A percentile compares a stretch with the other conserved stretches of the same genome.
Evolutionary conservation across 2,888 invertebrate species (phyloP).

Genomic region (Rutpela maculata): DNA sequence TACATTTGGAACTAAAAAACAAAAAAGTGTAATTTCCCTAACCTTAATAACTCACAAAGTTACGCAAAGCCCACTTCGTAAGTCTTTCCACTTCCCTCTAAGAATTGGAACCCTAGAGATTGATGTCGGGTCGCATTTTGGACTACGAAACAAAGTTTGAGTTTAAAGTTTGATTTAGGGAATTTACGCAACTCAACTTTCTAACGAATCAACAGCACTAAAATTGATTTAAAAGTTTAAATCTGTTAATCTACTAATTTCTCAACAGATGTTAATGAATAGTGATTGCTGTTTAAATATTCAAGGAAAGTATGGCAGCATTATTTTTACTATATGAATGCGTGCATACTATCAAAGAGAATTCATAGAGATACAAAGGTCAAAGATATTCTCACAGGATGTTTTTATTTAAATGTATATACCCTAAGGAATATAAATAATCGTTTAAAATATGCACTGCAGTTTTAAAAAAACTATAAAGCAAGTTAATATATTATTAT

Average conservation of each 20-base stretch:
- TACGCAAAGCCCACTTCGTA: constrained; percentile 39
- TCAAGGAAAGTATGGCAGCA: neutral
- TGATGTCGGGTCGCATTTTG: constrained; percentile 40
- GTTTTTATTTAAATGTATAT: no score
- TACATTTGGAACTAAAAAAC: neutral
- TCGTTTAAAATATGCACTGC: neutral
- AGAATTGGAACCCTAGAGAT: constrained; percentile 41
- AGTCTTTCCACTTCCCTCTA: constrained; percentile 33
- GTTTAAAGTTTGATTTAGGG: constrained; percentile 51
- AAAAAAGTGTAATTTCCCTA: constrained; percentile 26
- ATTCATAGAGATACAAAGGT: neutral
- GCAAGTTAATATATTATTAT: no score
- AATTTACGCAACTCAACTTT: constrained; percentile 51
- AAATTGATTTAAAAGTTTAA: constrained; percentile 52
- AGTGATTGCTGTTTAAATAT: constrained; percentile 5
- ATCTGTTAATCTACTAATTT: constrained; percentile 45
- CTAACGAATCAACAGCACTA: constrained; percentile 41
- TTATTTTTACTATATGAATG: neutral
- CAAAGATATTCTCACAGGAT: neutral
- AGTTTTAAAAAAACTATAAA: no score
- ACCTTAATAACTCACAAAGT: constrained; percentile 39
- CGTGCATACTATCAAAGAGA: neutral
- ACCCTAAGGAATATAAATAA: neutral
- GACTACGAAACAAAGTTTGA: constrained; percentile 37
- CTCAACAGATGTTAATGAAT: constrained; percentile 18